phyloP scores from a whole-genome alignment of 2,888 invertebrate species.

The Poecilus cupreus region DNA sequence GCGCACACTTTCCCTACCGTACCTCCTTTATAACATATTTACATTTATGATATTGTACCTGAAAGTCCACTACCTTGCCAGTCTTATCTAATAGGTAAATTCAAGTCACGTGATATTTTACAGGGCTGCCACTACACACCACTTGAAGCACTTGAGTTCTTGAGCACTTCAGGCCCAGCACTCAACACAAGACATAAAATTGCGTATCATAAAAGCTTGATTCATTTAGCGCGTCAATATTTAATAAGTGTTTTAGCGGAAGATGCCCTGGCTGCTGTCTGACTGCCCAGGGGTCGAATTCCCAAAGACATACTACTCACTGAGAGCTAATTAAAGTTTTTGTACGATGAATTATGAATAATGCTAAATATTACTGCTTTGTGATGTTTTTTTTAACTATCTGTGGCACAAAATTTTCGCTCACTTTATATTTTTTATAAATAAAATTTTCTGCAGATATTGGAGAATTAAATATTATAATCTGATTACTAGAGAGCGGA shows the following conservation, averaged over 20 bases:
- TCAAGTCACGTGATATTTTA: conserved; percentile 11
- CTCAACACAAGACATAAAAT: conserved; percentile 14
- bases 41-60: neutral
- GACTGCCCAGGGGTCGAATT: neutral
- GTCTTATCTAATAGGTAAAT: neutral
- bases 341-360: neutral
- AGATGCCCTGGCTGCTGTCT: neutral
- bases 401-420: too few species aligned
- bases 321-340: neutral
- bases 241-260: conserved; percentile 44
- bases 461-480: too few species aligned
- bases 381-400: neutral
- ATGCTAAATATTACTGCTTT: neutral
- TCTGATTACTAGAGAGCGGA: too few species aligned
- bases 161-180: conserved; percentile 3
- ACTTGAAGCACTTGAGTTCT: neutral
- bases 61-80: neutral
- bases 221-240: conserved; percentile 53
- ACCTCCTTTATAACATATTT: neutral
- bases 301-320: neutral
- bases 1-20: neutral
- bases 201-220: conserved; percentile 53
- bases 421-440: too few species aligned
- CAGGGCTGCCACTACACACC: neutral
- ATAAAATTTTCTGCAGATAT: too few species aligned